Evolutionary conservation across 2,113 vertebrate species (phyloP).

Genomic region (Pampusana beccarii): DNA sequence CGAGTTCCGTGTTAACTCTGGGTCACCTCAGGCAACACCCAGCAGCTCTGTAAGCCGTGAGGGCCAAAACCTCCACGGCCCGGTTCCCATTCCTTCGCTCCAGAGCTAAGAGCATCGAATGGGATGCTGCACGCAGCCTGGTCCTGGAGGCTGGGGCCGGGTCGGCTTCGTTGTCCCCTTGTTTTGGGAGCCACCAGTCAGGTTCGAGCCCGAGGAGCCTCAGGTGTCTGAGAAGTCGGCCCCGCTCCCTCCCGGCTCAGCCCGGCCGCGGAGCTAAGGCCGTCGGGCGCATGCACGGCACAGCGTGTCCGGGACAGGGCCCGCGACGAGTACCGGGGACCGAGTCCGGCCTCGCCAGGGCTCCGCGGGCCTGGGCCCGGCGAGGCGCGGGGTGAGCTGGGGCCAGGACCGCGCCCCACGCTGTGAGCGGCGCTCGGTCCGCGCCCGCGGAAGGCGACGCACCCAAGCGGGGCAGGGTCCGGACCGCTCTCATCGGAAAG

Average conservation of each 20-base stretch:
- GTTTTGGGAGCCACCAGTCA: not conserved
- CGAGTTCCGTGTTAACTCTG: not conserved
- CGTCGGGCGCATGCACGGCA: not conserved
- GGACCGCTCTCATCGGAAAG: not conserved
- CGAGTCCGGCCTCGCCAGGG: not conserved
- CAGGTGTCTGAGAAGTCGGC: not conserved
- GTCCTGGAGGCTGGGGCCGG: not conserved
- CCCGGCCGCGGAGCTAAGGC: not conserved
- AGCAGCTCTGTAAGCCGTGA: not conserved
- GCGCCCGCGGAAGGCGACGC: not conserved
- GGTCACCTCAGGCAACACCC: not conserved
- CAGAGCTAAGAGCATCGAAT: not conserved
- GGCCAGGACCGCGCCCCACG: not conserved
- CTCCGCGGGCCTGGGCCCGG: not conserved
- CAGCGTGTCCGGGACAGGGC: not conserved
- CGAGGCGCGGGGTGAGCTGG: not conserved
- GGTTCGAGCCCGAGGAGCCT: not conserved
- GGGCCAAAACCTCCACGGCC: no score
- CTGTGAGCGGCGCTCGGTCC: not conserved
- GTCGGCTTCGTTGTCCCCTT: not conserved
- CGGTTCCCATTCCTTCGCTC: not conserved
- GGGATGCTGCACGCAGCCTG: not conserved
- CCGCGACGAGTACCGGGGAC: accelerated
- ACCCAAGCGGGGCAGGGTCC: not conserved
- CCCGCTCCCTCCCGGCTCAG: not conserved